These are phyloP conservation scores for Criorhina ranunculi DNA, from an alignment of 2,888 invertebrate species.

Conservation along the genomic window DNA sequence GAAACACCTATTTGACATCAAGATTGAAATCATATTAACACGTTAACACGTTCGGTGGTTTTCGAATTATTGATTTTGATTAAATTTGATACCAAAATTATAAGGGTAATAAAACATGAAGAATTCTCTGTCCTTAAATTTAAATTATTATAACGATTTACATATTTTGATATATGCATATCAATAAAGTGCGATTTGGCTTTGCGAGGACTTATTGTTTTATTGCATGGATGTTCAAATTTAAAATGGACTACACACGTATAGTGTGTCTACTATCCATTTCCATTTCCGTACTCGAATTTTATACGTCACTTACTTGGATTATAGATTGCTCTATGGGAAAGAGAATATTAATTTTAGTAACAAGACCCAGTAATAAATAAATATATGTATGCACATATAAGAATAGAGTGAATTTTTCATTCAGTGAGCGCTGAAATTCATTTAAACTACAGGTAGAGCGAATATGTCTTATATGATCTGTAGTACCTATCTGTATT, in stretches of 20 bases:
- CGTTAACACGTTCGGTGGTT: too few relatives aligned
- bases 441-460: background rate
- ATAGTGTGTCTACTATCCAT: conserved; percentile 14
- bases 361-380: background rate
- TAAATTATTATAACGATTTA: conserved; percentile 42
- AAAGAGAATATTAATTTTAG: conserved; percentile 1
- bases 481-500: background rate
- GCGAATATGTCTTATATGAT: too few relatives aligned
- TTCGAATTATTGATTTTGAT: too few relatives aligned
- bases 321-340: background rate
- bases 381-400: too few relatives aligned
- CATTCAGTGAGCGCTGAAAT: background rate
- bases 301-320: conserved; percentile 12
- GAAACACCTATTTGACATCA: too few relatives aligned
- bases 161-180: conserved; percentile 54
- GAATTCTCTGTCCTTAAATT: conserved; percentile 28
- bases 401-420: background rate
- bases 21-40: too few relatives aligned
- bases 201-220: conserved; percentile 32
- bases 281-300: conserved; percentile 8
- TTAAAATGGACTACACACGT: conserved; percentile 50
- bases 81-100: background rate
- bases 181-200: conserved; percentile 22
- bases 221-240: conserved; percentile 38
- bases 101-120: background rate